Conservation (phyloP, 2,888 invertebrate species). For the Venustoraphidia nigricollis region DNA sequence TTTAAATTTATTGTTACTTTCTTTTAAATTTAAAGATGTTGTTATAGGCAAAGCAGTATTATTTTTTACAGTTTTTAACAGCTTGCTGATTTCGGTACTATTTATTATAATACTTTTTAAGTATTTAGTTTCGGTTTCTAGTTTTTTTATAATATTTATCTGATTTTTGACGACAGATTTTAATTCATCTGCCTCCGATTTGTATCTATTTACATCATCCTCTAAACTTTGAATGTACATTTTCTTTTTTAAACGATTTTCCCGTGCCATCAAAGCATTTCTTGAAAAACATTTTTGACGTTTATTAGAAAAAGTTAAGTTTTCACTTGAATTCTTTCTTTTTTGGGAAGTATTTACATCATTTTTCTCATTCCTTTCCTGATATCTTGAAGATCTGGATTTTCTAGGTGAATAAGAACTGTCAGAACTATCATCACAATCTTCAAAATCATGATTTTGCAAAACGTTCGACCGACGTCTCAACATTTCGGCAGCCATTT, state of each 20-base stretch:
- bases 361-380: too few species aligned
- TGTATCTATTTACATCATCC: slow-evolving; percentile 28
- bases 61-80: slow-evolving; percentile 30
- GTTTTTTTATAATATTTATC: slow-evolving; percentile 27
- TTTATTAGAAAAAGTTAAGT: slow-evolving; percentile 10
- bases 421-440: too few species aligned
- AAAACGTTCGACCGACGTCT: too few species aligned
- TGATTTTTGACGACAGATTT: slow-evolving; percentile 32
- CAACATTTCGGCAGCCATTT: too few species aligned
- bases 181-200: slow-evolving; percentile 31
- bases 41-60: slow-evolving; percentile 25
- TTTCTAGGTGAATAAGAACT: too few species aligned
- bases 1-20: too few species aligned
- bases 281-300: slow-evolving; percentile 29
- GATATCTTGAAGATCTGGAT: too few species aligned
- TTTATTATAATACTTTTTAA: slow-evolving; percentile 37
- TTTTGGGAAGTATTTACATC: too few species aligned
- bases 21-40: slow-evolving; percentile 16
- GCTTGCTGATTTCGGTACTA: slow-evolving; percentile 31
- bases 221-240: slow-evolving; percentile 39
- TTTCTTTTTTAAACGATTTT: slow-evolving; percentile 45
- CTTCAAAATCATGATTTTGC: too few species aligned
- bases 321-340: too few species aligned
- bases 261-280: slow-evolving; percentile 45
- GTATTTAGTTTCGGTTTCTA: slow-evolving; percentile 36